Evolutionary conservation across 2,888 invertebrate species (phyloP).

Genomic region (Teleogryllus oceanicus): DNA sequence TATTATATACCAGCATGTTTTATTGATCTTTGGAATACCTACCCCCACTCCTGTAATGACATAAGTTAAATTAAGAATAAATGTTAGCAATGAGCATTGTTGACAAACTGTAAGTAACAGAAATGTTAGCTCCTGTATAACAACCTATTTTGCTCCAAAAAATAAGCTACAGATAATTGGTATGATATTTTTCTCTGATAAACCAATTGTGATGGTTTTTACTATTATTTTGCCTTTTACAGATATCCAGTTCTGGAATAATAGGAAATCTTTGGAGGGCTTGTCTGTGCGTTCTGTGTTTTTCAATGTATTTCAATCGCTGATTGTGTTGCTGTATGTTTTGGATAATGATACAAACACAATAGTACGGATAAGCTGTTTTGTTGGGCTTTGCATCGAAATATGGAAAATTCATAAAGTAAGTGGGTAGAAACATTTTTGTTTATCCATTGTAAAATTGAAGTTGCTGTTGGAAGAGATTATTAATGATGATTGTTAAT

Average conservation of each 20-base stretch:
- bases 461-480: not conserved
- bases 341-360: constrained; percentile 98
- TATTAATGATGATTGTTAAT: not conserved
- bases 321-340: constrained; percentile 93
- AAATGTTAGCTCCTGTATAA: too few species aligned
- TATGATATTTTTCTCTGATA: too few species aligned
- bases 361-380: constrained; percentile 89
- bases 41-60: too few species aligned
- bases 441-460: not conserved
- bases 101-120: too few species aligned
- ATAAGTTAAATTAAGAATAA: too few species aligned
- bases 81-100: too few species aligned
- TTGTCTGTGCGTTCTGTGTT: constrained; percentile 96
- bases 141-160: too few species aligned
- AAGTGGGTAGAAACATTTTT: constrained; percentile 21
- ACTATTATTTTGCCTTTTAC: constrained; percentile 39
- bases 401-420: constrained; percentile 98
- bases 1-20: too few species aligned
- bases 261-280: constrained; percentile 93
- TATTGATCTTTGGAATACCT: too few species aligned
- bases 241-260: constrained; percentile 99
- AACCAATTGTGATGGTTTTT: too few species aligned
- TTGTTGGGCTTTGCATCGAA: constrained; percentile 92
- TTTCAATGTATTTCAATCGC: constrained; percentile 95
- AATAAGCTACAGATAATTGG: too few species aligned